Percentiles rank a stretch among this genome's conserved stretches.
phyloP scores from a whole-genome alignment of 1,140 invertebrate genomes.

The Drosophila teissieri region DNA sequence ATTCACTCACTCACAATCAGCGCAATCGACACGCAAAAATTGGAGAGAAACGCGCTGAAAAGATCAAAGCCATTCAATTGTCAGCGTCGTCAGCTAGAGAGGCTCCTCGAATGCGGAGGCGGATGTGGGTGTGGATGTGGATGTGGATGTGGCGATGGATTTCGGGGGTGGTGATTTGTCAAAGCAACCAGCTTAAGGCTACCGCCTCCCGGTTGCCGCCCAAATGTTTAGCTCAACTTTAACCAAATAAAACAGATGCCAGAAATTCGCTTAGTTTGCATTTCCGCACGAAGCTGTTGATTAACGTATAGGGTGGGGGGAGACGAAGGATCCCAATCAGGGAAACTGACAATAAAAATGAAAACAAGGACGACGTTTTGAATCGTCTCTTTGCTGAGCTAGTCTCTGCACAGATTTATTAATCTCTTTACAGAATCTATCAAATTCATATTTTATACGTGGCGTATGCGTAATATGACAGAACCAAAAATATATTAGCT shows the following conservation, averaged over 20 bases:
- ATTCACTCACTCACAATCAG: constrained; percentile 26
- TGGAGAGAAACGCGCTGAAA: constrained; percentile 60
- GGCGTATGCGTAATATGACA: not conserved
- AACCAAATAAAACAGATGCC: constrained; percentile 48
- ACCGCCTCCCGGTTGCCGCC: constrained; percentile 7
- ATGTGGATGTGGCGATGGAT: not conserved
- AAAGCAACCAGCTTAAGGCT: constrained; percentile 56
- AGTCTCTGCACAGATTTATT: not conserved
- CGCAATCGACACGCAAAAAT: constrained; percentile 77
- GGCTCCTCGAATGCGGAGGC: constrained; percentile 15
- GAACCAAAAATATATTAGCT: too few relatives aligned
- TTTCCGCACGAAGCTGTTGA: constrained; percentile 31
- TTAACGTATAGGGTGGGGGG: constrained; percentile 28
- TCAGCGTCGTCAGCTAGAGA: constrained; percentile 61
- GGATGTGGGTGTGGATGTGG: not conserved
- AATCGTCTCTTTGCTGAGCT: not conserved
- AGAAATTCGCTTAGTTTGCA: constrained; percentile 61
- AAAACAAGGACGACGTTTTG: not conserved
- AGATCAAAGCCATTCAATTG: constrained; percentile 81
- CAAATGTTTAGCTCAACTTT: constrained; percentile 47
- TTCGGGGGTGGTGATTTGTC: constrained; percentile 65
- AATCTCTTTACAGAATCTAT: not conserved
- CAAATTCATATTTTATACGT: not conserved
- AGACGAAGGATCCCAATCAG: constrained; percentile 16
- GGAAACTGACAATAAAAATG: constrained; percentile 23